These are phyloP conservation scores for Yasuhikotakia modesta DNA, from an alignment of 2,797 vertebrate genomes.

Conservation along the genomic window DNA sequence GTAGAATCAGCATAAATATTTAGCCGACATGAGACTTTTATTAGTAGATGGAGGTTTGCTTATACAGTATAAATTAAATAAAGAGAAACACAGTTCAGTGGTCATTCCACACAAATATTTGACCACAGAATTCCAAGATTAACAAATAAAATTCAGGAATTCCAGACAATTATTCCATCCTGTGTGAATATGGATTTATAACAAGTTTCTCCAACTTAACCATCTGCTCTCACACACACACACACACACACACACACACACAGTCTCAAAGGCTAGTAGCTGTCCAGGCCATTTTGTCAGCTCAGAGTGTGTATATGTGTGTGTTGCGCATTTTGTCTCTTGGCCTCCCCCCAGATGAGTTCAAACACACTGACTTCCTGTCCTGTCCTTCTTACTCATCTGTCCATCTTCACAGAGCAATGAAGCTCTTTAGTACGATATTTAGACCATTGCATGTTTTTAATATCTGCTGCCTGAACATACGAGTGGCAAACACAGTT, in stretches of 20 bases:
- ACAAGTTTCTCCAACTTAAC: neutral
- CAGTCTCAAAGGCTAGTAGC: conserved; percentile 74
- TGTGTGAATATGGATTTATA: neutral
- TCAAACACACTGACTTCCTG: conserved; percentile 35
- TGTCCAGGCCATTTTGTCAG: conserved; percentile 70
- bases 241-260: conserved; percentile 64
- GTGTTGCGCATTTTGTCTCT: conserved; percentile 21
- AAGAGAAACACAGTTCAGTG: neutral
- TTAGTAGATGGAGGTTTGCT: no score
- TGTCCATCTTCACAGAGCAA: neutral
- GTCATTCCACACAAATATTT: neutral
- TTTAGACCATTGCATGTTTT: neutral
- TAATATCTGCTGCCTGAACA: neutral
- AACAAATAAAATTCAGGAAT: neutral
- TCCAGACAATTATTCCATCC: neutral
- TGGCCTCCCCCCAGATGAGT: conserved; percentile 28
- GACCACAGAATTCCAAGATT: no score
- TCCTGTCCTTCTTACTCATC: conserved; percentile 8
- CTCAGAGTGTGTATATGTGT: conserved; percentile 52
- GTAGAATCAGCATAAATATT: no score
- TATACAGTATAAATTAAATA: no score
- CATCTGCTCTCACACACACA: conserved; percentile 49
- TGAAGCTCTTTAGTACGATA: no score
- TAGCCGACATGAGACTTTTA: no score
- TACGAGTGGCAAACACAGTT: neutral